These are phyloP conservation scores for Orgyia antiqua DNA, from an alignment of 2,888 invertebrate species.

Conservation along the genomic window DNA sequence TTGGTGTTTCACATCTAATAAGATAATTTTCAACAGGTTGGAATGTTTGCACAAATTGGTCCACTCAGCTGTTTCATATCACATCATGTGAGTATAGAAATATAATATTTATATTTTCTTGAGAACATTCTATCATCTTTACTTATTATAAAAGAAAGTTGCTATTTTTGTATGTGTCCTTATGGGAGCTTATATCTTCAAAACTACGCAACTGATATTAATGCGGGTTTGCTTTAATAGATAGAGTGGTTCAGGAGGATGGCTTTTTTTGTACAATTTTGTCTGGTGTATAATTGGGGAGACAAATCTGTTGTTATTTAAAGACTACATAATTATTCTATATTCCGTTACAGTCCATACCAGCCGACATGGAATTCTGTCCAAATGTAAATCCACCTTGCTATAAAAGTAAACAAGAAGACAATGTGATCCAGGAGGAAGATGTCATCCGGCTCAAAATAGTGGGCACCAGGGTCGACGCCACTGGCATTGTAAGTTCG, in stretches of 20 bases:
- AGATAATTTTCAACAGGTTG: constrained; percentile 81
- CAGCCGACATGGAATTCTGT: constrained; percentile 99
- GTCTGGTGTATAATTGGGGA: too few species aligned
- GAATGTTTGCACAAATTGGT: constrained; percentile 99
- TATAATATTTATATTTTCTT: too few species aligned
- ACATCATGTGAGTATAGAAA: constrained; percentile 90
- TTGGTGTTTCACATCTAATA: too few species aligned
- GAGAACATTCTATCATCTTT: too few species aligned
- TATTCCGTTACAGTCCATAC: constrained; percentile 87
- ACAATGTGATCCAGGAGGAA: constrained; percentile 97
- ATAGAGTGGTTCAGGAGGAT: too few species aligned
- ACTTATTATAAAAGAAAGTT: too few species aligned
- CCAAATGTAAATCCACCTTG: constrained; percentile 98
- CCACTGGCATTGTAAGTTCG: constrained; percentile 97
- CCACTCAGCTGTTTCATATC: constrained; percentile 99
- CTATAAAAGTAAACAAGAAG: constrained; percentile 99
- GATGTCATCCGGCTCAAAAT: constrained; percentile 98
- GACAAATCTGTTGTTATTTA: too few species aligned
- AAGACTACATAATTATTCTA: background rate
- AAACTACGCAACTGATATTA: too few species aligned
- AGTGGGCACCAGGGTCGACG: constrained; percentile 98
- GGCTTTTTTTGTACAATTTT: too few species aligned
- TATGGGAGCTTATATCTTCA: too few species aligned
- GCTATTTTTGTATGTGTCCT: too few species aligned
- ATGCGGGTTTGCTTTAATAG: too few species aligned